A percentile compares a stretch with the other conserved stretches of the same genome.
phyloP scores from a whole-genome alignment of 2,797 vertebrate species.

The Rhyacichthys aspro region DNA sequence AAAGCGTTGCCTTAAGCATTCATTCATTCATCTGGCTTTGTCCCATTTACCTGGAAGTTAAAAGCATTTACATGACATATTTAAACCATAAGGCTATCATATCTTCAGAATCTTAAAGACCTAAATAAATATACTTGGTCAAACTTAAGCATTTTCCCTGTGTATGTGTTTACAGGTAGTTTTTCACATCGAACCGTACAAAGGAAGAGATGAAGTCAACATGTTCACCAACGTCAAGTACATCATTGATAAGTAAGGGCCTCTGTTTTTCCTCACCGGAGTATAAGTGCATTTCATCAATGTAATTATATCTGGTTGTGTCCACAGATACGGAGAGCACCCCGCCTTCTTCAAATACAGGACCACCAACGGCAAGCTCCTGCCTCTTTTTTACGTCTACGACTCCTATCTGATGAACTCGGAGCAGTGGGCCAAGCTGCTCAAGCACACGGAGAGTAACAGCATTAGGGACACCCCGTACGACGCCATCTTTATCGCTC shows the following conservation, averaged over 20 bases:
- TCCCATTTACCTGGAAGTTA: too few relatives aligned
- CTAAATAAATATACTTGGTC: too few relatives aligned
- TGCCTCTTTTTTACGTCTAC: constrained; percentile 95
- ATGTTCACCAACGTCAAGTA: constrained; percentile 92
- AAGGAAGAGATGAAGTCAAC: constrained; percentile 87
- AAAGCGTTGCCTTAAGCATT: too few relatives aligned
- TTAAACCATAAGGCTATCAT: too few relatives aligned
- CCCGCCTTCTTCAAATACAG: constrained; percentile 92
- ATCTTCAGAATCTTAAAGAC: too few relatives aligned
- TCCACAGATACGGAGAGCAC: constrained; percentile 90
- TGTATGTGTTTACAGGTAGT: constrained; percentile 79
- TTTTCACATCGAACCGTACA: constrained; percentile 96
- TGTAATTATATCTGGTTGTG: constrained; percentile 4
- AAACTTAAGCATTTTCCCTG: too few relatives aligned
- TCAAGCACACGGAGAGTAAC: constrained; percentile 84
- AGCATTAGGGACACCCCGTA: constrained; percentile 89
- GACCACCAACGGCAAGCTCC: constrained; percentile 83
- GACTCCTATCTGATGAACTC: constrained; percentile 93
- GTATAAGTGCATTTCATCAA: background rate
- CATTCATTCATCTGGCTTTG: too few relatives aligned
- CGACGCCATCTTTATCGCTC: constrained; percentile 90
- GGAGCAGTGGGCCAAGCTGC: constrained; percentile 89
- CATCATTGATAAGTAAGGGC: constrained; percentile 90
- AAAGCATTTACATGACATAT: too few relatives aligned
- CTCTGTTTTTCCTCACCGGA: background rate